Evolutionary conservation across 2,888 invertebrate species (phyloP).

Genomic region (Amiota communis): DNA sequence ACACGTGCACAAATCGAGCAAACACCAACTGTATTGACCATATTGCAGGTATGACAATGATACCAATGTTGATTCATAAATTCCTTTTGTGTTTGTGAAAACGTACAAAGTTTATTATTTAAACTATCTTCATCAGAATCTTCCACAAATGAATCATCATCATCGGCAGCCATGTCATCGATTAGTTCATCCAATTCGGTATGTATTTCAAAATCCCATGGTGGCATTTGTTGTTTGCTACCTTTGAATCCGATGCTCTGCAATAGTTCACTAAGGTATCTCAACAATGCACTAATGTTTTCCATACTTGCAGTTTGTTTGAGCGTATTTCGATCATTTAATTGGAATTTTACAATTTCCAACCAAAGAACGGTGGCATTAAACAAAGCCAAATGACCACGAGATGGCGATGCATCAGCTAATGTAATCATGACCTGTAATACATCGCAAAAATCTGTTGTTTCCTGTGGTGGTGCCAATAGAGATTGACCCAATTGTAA

Average conservation of each 20-base stretch:
- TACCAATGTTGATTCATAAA: conserved; percentile 99
- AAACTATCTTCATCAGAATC: conserved; percentile 73
- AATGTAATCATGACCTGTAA: conserved; percentile 85
- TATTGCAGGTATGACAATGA: conserved; percentile 98
- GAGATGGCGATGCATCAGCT: conserved; percentile 84
- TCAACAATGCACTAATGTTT: conserved; percentile 87
- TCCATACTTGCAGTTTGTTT: conserved; percentile 72
- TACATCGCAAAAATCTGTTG: conserved; percentile 84
- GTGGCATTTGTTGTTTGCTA: conserved; percentile 78
- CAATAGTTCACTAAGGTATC: conserved; percentile 85
- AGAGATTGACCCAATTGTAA: conserved; percentile 82
- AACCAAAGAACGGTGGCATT: conserved; percentile 87
- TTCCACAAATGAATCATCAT: conserved; percentile 93
- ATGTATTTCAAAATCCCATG: conserved; percentile 86
- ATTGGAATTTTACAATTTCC: conserved; percentile 77
- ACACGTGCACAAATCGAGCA: conserved; percentile 98
- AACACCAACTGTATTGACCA: conserved; percentile 98
- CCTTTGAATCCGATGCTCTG: conserved; percentile 70
- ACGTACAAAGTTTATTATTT: conserved; percentile 89
- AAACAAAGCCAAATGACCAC: conserved; percentile 86
- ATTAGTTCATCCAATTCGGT: conserved; percentile 86
- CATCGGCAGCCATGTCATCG: conserved; percentile 93
- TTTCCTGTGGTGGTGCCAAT: conserved; percentile 78
- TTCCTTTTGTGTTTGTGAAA: conserved; percentile 96
- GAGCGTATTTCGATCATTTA: conserved; percentile 66